phyloP scores from a whole-genome alignment of 1,140 invertebrate species.

The Dendrolimus kikuchii region DNA sequence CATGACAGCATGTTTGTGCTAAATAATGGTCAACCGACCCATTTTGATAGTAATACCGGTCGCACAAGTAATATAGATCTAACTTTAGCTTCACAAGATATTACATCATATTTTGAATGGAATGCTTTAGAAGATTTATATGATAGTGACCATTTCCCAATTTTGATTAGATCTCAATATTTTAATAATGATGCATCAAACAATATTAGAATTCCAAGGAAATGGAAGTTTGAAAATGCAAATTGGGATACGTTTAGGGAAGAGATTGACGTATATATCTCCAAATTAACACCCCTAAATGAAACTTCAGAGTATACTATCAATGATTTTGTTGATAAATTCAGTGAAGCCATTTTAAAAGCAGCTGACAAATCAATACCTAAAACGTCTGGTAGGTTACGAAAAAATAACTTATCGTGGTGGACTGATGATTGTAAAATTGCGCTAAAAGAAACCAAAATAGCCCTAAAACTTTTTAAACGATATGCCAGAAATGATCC shows the following conservation, averaged over 20 bases:
- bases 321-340: constrained; percentile 20
- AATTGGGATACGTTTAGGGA: constrained; percentile 24
- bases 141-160: constrained; percentile 40
- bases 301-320: constrained; percentile 5
- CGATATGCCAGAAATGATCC: constrained; percentile 23
- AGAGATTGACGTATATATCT: constrained; percentile 17
- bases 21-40: constrained; percentile 28
- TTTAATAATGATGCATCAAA: constrained; percentile 4
- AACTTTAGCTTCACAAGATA: constrained; percentile 21
- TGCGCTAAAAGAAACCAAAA: constrained; percentile 28
- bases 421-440: constrained; percentile 34
- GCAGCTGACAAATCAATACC: constrained; percentile 28
- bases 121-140: constrained; percentile 23
- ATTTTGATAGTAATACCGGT: constrained; percentile 27
- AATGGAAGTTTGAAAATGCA: constrained; percentile 31
- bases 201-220: constrained; percentile 10
- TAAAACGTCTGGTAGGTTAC: constrained; percentile 16
- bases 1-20: constrained; percentile 26
- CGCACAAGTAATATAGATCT: constrained; percentile 29
- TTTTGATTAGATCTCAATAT: constrained; percentile 19
- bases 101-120: constrained; percentile 31
- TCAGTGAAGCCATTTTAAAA: constrained; percentile 21
- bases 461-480: constrained; percentile 29
- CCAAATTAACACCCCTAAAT: constrained; percentile 2
- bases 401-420: constrained; percentile 30